A percentile compares a stretch with the other conserved stretches of the same genome.
These are phyloP conservation scores for Centropus unirufus DNA, from an alignment of 2,113 vertebrate genomes.

Conservation along the genomic window DNA sequence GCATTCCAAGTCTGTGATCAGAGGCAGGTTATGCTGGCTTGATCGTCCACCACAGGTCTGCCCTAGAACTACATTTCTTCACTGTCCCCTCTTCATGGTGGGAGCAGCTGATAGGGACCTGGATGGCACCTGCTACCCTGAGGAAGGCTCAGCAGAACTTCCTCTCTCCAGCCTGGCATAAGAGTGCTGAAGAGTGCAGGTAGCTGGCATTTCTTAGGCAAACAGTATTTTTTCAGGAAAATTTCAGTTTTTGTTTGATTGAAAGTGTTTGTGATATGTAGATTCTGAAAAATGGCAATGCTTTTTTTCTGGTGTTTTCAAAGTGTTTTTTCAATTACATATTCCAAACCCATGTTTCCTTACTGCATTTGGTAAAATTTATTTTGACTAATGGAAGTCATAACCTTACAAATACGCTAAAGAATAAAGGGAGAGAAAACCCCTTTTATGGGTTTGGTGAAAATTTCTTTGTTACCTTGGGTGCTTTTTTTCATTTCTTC, in stretches of 20 bases:
- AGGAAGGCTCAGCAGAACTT: background rate
- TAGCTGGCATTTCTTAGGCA: background rate
- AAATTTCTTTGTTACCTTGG: background rate
- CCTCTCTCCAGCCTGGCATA: background rate
- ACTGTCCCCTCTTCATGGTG: background rate
- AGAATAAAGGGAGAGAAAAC: background rate
- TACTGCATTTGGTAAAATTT: background rate
- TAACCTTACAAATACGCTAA: background rate
- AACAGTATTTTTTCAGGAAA: background rate
- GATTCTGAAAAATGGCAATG: background rate
- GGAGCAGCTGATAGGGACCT: background rate
- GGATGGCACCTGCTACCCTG: rapidly evolving
- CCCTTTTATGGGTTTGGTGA: background rate
- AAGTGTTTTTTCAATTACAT: background rate
- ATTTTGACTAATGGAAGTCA: background rate
- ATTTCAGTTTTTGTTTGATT: background rate
- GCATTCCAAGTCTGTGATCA: background rate
- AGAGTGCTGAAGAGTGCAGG: background rate
- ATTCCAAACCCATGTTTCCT: background rate
- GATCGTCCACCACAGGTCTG: background rate
- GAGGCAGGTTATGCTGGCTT: background rate
- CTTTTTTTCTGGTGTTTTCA: background rate
- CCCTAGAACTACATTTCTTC: background rate
- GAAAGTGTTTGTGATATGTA: background rate
- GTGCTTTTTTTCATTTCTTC: background rate